These are phyloP conservation scores for Cartodere bifasciata DNA, from an alignment of 2,888 invertebrate genomes.

Conservation along the genomic window DNA sequence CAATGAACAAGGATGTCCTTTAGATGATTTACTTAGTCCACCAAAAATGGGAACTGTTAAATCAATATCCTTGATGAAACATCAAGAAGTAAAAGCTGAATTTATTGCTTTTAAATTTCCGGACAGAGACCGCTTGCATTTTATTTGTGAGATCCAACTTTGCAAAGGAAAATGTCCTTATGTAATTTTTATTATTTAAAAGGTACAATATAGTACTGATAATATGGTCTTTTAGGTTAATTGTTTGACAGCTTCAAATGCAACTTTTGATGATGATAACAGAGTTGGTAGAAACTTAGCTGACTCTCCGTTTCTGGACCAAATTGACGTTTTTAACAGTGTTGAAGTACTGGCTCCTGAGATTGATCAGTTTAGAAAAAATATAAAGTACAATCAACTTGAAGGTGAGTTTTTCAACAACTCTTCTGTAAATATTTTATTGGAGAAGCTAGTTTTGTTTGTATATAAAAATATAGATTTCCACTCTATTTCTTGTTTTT, in stretches of 20 bases:
- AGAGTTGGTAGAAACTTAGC: too few relatives aligned
- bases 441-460: too few relatives aligned
- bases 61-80: conserved; percentile 30
- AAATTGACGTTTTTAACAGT: conserved; percentile 66
- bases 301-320: too few relatives aligned
- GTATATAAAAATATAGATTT: too few relatives aligned
- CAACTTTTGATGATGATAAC: too few relatives aligned
- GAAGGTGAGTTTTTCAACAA: too few relatives aligned
- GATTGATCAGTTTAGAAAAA: conserved; percentile 46
- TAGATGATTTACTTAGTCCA: conserved; percentile 53
- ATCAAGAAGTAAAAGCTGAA: conserved; percentile 40
- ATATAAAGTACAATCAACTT: conserved; percentile 19
- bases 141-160: conserved; percentile 65
- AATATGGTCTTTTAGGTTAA: too few relatives aligned
- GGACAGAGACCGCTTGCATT: conserved; percentile 61
- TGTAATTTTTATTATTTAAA: background rate
- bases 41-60: conserved; percentile 32
- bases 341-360: conserved; percentile 68
- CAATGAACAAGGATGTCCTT: conserved; percentile 61
- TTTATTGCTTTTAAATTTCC: conserved; percentile 78
- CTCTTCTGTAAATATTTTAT: too few relatives aligned
- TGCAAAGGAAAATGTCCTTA: conserved; percentile 35
- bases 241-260: too few relatives aligned
- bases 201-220: too few relatives aligned
- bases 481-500: too few relatives aligned